These are phyloP conservation scores for Fragum fragum DNA, from an alignment of 2,888 invertebrate species.

Conservation along the genomic window DNA sequence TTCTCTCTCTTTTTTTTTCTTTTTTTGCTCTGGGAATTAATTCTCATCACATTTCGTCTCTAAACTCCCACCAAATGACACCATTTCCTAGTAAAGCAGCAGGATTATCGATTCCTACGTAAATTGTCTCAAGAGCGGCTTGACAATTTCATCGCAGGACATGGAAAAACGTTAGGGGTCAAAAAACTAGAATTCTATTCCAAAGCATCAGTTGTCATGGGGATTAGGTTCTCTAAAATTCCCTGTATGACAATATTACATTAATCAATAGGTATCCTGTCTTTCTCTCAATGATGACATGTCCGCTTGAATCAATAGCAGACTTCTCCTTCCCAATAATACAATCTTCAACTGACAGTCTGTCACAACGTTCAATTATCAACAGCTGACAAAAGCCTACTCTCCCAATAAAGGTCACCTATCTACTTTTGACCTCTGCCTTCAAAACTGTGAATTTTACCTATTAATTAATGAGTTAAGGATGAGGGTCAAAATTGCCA, in stretches of 20 bases:
- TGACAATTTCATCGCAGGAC: background rate
- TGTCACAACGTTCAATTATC: constrained; percentile 30
- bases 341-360: constrained; percentile 3
- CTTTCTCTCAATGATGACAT: constrained; percentile 11
- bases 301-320: constrained; percentile 17
- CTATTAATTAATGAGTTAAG: too few species aligned
- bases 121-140: background rate
- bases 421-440: too few species aligned
- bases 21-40: background rate
- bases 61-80: constrained; percentile 3
- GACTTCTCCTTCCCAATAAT: constrained; percentile 14
- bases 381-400: constrained; percentile 21
- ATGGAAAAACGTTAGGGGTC: background rate
- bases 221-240: constrained; percentile 21
- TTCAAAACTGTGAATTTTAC: too few species aligned
- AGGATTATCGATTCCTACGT: background rate
- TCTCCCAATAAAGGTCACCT: background rate
- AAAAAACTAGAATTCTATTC: constrained; percentile 11
- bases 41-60: background rate
- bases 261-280: constrained; percentile 27
- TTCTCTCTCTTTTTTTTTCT: too few species aligned
- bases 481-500: too few species aligned
- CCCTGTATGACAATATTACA: constrained; percentile 27
- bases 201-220: constrained; percentile 23
- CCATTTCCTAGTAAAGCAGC: background rate